Evolutionary conservation across 2,113 vertebrate species (phyloP).

Genomic region (Prunella fulvescens): DNA sequence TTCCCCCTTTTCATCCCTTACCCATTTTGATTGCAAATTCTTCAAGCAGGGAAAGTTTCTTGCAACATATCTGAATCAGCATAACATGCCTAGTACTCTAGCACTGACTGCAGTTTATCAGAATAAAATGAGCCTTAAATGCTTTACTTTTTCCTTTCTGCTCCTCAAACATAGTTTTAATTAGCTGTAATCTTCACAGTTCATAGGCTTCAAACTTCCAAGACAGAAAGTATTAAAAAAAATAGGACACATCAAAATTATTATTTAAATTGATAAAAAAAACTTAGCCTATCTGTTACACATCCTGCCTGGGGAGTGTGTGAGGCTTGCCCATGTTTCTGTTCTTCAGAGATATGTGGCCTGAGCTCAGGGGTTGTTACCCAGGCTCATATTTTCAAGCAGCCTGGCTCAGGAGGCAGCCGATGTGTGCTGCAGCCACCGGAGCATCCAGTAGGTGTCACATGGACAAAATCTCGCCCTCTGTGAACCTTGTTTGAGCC

Average conservation of each 20-base stretch:
- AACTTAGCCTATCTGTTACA: background rate
- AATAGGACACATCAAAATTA: background rate
- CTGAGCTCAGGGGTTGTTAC: background rate
- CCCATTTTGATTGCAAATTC: background rate
- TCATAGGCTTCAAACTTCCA: background rate
- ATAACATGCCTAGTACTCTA: background rate
- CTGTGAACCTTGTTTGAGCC: background rate
- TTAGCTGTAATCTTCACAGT: background rate
- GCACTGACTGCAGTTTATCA: background rate
- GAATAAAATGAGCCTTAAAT: background rate
- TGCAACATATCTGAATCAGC: background rate
- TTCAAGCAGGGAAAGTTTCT: accelerated
- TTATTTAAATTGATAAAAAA: background rate
- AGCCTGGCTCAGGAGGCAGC: background rate
- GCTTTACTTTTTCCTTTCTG: background rate
- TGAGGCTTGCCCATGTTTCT: background rate
- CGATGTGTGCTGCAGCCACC: background rate
- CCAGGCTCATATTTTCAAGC: background rate
- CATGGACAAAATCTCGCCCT: background rate
- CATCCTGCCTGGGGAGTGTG: background rate
- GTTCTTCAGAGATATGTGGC: background rate
- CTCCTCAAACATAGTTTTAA: background rate
- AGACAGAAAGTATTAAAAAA: background rate
- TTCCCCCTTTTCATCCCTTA: background rate
- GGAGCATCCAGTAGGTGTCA: background rate